Evolutionary conservation across 2,888 invertebrate genomes (phyloP), one percentile per base, ranked within the genome.

Genomic region (Noctua fimbriata): DNA sequence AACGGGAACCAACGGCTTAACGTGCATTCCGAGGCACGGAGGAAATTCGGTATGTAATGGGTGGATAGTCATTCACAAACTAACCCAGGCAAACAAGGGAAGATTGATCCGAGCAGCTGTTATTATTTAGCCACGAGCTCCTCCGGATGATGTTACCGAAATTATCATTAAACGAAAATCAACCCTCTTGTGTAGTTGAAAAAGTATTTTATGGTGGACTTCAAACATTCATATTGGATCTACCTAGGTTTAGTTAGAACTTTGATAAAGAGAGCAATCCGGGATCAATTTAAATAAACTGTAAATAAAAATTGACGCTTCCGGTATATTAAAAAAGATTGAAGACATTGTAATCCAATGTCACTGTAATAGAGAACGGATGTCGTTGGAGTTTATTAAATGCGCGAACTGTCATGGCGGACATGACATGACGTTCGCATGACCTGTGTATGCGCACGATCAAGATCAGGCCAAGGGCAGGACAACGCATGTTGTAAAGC

Each of bases 381-480:
- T 76, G 75, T 81, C 79, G 63, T 72, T 65, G 36, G 76, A 78
- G 74, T 79, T 75, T 78, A 76, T 70, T 55, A 55, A 82, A 66
- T 80, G 83, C 79, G 76, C 77, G 86, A 82, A 78, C 77, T 87
- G 86, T 88, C 88, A 87, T 86, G 87, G 84, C 84, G 83, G 71
- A 55, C 70, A 72, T 84, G 85, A 73, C 86, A 89, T 88, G 89
- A 84, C 86, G 75, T 80, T 76, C 79, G 85, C 89, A 86, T 78
- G 84, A 67, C 44, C 71, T 89, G 87, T 84, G 88, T 88, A 76
- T 85, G 92, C 88, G 88, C 86, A 78, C 84, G 86, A 87, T 90
- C 93, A 93, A 93, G 93, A 92, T 93, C 94, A 93, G 90, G 89
- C 85, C 93, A 94, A 94, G 94, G 94, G 92, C 92, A 89, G 72